These are phyloP conservation scores for Menura novaehollandiae DNA, from an alignment of 2,113 vertebrate species.

Conservation along the genomic window DNA sequence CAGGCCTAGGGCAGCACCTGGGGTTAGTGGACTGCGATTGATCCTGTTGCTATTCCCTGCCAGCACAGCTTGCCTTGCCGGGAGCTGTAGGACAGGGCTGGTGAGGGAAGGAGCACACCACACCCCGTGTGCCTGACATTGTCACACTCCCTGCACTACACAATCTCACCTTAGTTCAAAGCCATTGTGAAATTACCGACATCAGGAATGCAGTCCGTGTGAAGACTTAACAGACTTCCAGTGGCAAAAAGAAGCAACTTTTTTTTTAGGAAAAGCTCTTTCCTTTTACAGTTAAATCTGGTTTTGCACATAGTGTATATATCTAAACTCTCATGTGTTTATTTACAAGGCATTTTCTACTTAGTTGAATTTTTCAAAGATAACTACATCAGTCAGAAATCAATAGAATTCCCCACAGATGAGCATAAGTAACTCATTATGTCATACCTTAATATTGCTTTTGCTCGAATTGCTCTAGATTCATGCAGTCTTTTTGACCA, in stretches of 20 bases:
- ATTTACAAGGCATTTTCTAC: neutral
- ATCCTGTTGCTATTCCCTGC: neutral
- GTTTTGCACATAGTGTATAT: neutral
- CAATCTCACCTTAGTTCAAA: neutral
- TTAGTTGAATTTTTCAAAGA: neutral
- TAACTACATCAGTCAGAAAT: neutral
- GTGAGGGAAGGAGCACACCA: neutral
- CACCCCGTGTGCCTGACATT: rapidly evolving
- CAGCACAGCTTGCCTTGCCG: neutral
- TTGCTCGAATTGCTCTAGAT: neutral
- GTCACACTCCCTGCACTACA: neutral
- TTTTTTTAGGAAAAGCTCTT: neutral
- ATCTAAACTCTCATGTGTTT: neutral
- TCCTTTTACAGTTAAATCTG: neutral
- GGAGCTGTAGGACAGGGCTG: neutral
- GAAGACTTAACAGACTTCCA: neutral
- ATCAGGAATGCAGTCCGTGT: neutral
- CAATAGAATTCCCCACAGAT: neutral
- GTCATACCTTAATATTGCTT: neutral
- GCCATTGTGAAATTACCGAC: neutral
- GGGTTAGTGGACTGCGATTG: rapidly evolving
- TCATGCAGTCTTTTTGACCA: neutral
- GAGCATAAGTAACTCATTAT: neutral
- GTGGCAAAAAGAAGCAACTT: neutral
- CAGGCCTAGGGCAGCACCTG: neutral